Evolutionary conservation across 2,888 invertebrate genomes (phyloP).

Genomic region (Amphimallon solstitiale): DNA sequence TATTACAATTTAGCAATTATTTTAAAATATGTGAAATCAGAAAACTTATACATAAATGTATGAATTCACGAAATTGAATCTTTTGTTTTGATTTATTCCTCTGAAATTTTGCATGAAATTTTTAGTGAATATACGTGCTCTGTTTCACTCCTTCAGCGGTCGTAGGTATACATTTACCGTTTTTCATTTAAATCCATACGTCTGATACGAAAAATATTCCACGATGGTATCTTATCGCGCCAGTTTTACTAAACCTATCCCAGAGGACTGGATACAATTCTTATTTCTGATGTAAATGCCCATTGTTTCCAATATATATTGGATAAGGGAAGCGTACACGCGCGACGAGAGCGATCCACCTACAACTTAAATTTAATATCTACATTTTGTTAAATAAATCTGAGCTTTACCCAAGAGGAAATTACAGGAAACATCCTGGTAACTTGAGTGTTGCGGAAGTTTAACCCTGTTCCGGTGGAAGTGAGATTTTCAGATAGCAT

Average conservation of each 20-base stretch:
- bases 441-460: conserved; percentile 48
- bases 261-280: neutral
- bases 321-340: neutral
- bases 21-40: no score
- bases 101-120: no score
- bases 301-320: conserved; percentile 23
- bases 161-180: neutral
- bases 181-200: conserved; percentile 18
- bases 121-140: no score
- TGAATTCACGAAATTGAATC: no score
- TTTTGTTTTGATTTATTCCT: no score
- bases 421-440: conserved; percentile 49
- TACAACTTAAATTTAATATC: conserved; percentile 37
- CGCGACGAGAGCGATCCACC: neutral
- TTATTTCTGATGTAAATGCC: conserved; percentile 17
- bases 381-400: conserved; percentile 44
- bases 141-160: neutral
- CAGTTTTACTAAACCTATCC: conserved; percentile 18
- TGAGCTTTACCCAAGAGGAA: conserved; percentile 47
- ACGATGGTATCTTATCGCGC: conserved; percentile 14
- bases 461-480: conserved; percentile 48
- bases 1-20: no score
- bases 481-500: conserved; percentile 50
- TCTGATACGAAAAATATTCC: conserved; percentile 9
- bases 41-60: no score